Evolutionary conservation across 2,888 invertebrate species (phyloP).

Genomic region (Exocentrus adspersus): DNA sequence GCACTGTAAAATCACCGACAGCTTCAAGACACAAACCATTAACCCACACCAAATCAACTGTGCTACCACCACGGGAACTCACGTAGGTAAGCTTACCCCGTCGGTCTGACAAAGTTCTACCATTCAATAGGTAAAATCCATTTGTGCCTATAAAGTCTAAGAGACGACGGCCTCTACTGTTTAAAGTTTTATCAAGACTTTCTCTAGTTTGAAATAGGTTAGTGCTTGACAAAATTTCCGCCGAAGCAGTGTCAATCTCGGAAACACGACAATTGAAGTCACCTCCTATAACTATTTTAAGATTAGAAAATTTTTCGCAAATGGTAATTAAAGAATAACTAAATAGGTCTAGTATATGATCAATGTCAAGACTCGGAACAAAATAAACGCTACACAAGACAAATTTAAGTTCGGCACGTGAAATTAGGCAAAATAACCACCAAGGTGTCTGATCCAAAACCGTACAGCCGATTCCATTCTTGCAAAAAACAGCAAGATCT

Average conservation of each 20-base stretch:
- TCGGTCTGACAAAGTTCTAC: not conserved
- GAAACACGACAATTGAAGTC: too few species aligned
- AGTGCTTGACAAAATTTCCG: too few species aligned
- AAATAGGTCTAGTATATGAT: not conserved
- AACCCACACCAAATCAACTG: not conserved
- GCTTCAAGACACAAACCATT: not conserved
- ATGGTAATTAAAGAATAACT: too few species aligned
- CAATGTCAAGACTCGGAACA: not conserved
- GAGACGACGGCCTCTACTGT: not conserved
- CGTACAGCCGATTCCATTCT: too few species aligned
- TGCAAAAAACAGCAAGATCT: too few species aligned
- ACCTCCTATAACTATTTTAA: too few species aligned
- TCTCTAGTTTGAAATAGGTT: not conserved
- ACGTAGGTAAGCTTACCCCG: not conserved
- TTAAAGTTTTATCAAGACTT: not conserved
- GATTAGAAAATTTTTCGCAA: too few species aligned
- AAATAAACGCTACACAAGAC: not conserved
- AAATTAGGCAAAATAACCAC: too few species aligned
- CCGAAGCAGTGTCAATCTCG: too few species aligned
- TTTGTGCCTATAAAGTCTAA: not conserved
- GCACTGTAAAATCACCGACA: not conserved
- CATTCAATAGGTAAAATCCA: not conserved
- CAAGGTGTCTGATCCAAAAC: not conserved
- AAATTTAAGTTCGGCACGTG: not conserved
- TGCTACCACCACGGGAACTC: not conserved